Evolutionary conservation across 2,113 vertebrate genomes (phyloP).

Genomic region (Columba livia): DNA sequence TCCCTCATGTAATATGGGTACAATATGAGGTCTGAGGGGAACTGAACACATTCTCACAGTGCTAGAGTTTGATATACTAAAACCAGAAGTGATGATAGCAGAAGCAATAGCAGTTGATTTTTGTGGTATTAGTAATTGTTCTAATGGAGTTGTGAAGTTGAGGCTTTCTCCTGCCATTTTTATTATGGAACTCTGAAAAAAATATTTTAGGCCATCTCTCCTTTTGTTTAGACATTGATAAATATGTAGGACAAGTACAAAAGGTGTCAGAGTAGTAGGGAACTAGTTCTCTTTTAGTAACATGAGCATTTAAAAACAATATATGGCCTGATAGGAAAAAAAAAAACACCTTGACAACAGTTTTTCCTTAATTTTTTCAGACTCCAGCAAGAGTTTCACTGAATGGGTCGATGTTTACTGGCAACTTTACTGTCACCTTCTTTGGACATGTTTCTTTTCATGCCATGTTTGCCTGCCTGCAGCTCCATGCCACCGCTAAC

Average conservation of each 20-base stretch:
- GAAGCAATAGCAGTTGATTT: background rate
- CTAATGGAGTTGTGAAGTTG: background rate
- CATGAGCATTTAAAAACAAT: background rate
- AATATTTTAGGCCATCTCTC: background rate
- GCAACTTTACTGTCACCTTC: slow-evolving; percentile 49
- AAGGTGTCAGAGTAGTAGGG: background rate
- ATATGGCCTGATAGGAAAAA: background rate
- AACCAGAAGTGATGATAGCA: background rate
- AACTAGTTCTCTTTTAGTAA: background rate
- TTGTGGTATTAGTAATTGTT: background rate
- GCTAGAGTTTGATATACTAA: background rate
- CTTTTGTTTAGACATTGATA: background rate
- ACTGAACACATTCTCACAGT: background rate
- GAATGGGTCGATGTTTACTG: slow-evolving; percentile 69
- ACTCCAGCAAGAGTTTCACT: slow-evolving; percentile 63
- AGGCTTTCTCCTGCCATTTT: background rate
- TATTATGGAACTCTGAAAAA: background rate
- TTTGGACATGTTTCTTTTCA: slow-evolving; percentile 37
- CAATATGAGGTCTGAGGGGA: background rate
- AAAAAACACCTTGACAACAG: background rate
- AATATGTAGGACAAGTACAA: background rate
- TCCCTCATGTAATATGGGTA: background rate
- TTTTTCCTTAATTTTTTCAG: slow-evolving; percentile 61
- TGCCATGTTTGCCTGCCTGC: slow-evolving; percentile 37
- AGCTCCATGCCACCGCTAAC: slow-evolving; percentile 29